A percentile compares a stretch with the other conserved stretches of the same genome.
phyloP scores from a whole-genome alignment of 2,797 vertebrate species.

The Limosa lapponica region DNA sequence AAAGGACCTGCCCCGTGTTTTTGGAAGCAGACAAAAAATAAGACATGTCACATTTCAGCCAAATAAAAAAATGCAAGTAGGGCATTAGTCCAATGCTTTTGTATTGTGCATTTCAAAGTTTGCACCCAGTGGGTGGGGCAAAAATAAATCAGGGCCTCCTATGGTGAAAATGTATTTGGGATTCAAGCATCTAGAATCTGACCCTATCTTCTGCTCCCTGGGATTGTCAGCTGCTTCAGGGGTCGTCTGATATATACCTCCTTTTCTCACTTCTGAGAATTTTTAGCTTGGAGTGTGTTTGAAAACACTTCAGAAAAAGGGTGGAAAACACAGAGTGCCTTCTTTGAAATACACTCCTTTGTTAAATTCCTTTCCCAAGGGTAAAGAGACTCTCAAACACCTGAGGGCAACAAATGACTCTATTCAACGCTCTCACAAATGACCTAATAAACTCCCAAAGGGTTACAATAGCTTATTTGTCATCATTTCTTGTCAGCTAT shows the following conservation, averaged over 20 bases:
- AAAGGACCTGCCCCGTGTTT: not conserved
- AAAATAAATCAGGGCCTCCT: constrained; percentile 59
- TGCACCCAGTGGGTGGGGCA: constrained; percentile 58
- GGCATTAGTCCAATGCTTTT: constrained; percentile 6
- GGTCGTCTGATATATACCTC: constrained; percentile 33
- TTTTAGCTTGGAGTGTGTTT: constrained; percentile 63
- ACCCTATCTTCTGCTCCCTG: constrained; percentile 24
- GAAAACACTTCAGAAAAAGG: constrained; percentile 70
- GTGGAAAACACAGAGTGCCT: constrained; percentile 62
- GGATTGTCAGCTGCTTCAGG: constrained; percentile 52
- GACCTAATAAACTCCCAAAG: constrained; percentile 61
- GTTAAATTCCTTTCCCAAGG: constrained; percentile 66
- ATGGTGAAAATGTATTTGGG: constrained; percentile 34
- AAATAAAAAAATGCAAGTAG: constrained; percentile 1
- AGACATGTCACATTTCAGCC: not conserved
- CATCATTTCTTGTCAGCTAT: constrained; percentile 38
- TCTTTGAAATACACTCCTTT: constrained; percentile 68
- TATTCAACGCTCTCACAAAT: constrained; percentile 29
- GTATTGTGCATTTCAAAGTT: constrained; percentile 51
- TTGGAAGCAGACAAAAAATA: not conserved
- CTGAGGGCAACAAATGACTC: constrained; percentile 62
- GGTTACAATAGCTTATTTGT: constrained; percentile 51
- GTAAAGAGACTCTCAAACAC: constrained; percentile 55
- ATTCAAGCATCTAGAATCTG: constrained; percentile 17
- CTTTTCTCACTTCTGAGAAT: constrained; percentile 58